Base-by-base conservation (phyloP, 2,797 vertebrate species). In the Denticeps clupeoides region DNA sequence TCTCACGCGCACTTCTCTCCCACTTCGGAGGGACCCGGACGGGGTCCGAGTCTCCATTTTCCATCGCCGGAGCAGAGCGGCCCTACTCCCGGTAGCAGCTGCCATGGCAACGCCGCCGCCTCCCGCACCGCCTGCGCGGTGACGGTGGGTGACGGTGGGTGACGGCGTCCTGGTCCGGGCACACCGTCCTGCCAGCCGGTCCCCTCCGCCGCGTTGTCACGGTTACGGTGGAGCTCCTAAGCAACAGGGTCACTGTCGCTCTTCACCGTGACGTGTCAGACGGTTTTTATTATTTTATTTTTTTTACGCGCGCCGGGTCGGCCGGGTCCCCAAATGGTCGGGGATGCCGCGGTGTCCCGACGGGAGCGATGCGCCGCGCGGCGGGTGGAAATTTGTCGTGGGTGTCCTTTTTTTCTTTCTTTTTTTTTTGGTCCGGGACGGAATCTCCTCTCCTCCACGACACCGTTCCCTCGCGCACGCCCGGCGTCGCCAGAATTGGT, bases 31-130 rank as follows among this genome's bases (percentile, higher is more conserved):
- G 48, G 60, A 74, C 64, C 61, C 51, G 49, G 74, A 74, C 74
- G 78, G 76, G 75, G 77, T 80, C 75, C 70, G 64, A 62, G 71
- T 75, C 72, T 70, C 76, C 47, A 49, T 35, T 28, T 41, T 62
- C 49, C 51, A 55, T 59, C 58, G n/a, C n/a, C n/a, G n/a, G 66
- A 59, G 71, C 75, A 65, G 78, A 81, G 49, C 77, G 73, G 67
- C 72, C 74, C 71, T 70, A 70, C 77, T 78, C 73, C 72, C 73
- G 78, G 75, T 76, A 63, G 70, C 55, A 73, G 82, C 82, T 86
- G 75, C 82, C 82, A 85, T 86, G 72, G 82, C 83, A 86, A 86
- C 83, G 81, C 81, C 75, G 78, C 78, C 79, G 80, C 75, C 79
- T 78, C 69, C 72, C 70, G 64, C 62, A 57, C 69, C 59, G 73